Evolutionary conservation across 2,888 invertebrate genomes (phyloP), one percentile per base, ranked within the genome.

Genomic region (Acanthosepion lycidas): DNA sequence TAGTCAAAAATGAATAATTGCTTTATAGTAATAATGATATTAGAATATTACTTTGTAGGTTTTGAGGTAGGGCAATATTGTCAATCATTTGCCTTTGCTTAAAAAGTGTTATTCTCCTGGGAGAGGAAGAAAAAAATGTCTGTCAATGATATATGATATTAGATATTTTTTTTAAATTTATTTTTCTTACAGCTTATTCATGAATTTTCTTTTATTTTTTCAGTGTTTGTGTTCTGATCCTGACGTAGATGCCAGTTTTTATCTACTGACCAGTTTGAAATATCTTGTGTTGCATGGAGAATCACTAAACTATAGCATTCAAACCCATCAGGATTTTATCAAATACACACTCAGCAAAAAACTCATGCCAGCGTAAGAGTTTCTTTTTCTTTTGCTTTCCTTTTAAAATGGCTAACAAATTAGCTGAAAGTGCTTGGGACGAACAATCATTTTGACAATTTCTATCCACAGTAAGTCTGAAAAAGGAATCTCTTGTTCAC

Each of bases 291-390:
- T 99, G 51, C 99, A 99, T 97, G 99, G 99, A 0, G 99, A 99
- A 97, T 99, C 99, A n/a, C 98, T 99, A 96, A 98, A 98, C 33
- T 98, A 98, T 97, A 98, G 99, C 0, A 98, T 99, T 0, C 98
- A 98, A 95, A 99, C 99, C 96, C 99, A 99, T 97, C 98, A 96
- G 99, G 99, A 94, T 99, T 97, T 99, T 97, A 98, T 99, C 95
- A 99, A 99, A 96, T 99, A 99, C 99, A 99, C 99, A 96, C 99
- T 99, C 97, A 99, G 99, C 97, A 99, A 99, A 97, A 98, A 99
- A 91, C 98, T 99, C 6, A 99, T 99, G 95, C 99, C 99, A 97
- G 99, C 99, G 99, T 99, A 97, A 97, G 98, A 95, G 6, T n/a
- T 6, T 78, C 4, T 33, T 78, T 78, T 5, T 78, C 3, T 78